Evolutionary conservation across 2,797 vertebrate species (phyloP).

Genomic region (Discoglossus pictus): DNA sequence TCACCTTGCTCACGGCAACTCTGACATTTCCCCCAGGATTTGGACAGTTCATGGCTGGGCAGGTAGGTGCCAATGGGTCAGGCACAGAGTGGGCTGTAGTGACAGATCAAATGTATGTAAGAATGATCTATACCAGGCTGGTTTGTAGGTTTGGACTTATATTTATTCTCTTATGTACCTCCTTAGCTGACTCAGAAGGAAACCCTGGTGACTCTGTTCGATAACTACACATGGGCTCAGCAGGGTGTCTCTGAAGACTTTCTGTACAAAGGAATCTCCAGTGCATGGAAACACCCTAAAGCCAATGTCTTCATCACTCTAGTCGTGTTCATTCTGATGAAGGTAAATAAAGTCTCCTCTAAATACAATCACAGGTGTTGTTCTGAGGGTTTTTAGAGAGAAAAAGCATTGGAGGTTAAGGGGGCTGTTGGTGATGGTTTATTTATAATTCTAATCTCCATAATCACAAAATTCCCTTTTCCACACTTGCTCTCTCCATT

Average conservation of each 20-base stretch:
- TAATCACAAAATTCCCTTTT: no score
- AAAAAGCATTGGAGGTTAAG: no score
- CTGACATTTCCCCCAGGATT: slow-evolving; percentile 93
- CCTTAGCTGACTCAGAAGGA: slow-evolving; percentile 91
- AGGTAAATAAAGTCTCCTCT: slow-evolving; percentile 69
- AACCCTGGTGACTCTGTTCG: slow-evolving; percentile 87
- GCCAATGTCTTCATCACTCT: slow-evolving; percentile 91
- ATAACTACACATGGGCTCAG: slow-evolving; percentile 93
- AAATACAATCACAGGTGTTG: no score
- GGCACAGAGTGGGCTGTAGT: not conserved
- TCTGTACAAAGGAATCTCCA: slow-evolving; percentile 77
- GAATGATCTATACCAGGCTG: not conserved
- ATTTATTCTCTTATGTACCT: not conserved
- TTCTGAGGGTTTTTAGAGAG: no score
- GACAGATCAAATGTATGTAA: not conserved
- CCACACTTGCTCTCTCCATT: no score
- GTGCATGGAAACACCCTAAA: slow-evolving; percentile 88
- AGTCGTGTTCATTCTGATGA: slow-evolving; percentile 94
- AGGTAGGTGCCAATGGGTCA: slow-evolving; percentile 70
- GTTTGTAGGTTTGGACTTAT: no score
- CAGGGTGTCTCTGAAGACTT: slow-evolving; percentile 86
- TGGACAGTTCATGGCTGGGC: slow-evolving; percentile 97
- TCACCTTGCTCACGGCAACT: slow-evolving; percentile 89
- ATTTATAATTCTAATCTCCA: no score
- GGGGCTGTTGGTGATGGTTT: no score